These are phyloP conservation scores for Myiozetetes cayanensis DNA, from an alignment of 2,113 vertebrate genomes.

Conservation along the genomic window DNA sequence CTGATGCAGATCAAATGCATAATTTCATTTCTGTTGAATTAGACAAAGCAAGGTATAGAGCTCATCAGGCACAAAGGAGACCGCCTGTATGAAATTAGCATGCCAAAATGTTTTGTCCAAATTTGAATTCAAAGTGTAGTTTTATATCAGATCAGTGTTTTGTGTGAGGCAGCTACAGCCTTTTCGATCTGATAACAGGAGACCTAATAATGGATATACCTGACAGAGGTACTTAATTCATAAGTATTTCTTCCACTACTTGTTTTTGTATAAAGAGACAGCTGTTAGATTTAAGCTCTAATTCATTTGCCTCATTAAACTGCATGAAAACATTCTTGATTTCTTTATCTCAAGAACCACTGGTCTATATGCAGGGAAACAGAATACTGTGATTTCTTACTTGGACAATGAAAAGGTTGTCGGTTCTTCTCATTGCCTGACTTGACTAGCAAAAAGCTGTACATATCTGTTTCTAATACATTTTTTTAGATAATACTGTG, in stretches of 20 bases:
- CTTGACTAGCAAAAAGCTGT: background rate
- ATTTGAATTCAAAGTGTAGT: background rate
- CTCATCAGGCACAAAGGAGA: background rate
- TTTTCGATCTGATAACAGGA: background rate
- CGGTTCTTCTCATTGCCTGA: accelerated
- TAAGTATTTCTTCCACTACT: background rate
- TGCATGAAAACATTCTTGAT: background rate
- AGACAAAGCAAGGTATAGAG: background rate
- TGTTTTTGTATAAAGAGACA: background rate
- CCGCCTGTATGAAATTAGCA: background rate
- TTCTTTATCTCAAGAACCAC: background rate
- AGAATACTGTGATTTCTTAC: background rate
- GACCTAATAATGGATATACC: background rate
- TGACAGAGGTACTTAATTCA: background rate
- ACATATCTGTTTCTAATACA: background rate
- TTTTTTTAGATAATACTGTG: background rate
- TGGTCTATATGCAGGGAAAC: background rate
- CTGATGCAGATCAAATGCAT: background rate
- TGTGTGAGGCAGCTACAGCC: background rate
- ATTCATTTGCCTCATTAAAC: background rate
- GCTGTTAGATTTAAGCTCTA: background rate
- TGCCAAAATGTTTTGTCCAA: background rate
- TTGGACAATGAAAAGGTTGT: background rate
- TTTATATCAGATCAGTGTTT: background rate
- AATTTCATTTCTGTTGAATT: background rate